Evolutionary conservation across 2,113 vertebrate species (phyloP).

Genomic region (Excalfactoria chinensis): DNA sequence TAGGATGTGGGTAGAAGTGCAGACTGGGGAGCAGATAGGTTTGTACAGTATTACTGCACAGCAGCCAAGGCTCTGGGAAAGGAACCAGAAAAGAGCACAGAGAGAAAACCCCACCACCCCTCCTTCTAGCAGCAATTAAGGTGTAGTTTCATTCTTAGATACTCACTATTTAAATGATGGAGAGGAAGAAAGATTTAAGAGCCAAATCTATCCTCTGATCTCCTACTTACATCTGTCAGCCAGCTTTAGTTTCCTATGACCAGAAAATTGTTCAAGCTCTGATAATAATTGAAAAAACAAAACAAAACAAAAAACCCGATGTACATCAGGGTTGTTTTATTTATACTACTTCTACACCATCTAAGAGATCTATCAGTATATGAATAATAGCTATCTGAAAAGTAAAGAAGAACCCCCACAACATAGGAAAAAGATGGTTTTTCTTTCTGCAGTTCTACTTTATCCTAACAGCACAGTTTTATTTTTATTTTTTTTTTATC

Average conservation of each 20-base stretch:
- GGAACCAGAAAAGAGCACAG: not conserved
- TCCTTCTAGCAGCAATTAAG: not conserved
- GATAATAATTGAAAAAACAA: not conserved
- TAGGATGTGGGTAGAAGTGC: not conserved
- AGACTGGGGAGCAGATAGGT: not conserved
- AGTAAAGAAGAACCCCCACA: not conserved
- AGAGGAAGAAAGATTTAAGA: not conserved
- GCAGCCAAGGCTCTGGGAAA: not conserved
- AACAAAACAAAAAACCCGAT: not conserved
- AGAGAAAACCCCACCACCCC: not conserved
- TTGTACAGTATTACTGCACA: not conserved
- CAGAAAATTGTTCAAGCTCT: not conserved
- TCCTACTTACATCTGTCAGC: not conserved
- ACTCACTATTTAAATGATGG: not conserved
- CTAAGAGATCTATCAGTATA: not conserved
- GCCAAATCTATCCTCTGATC: not conserved
- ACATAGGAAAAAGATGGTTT: not conserved
- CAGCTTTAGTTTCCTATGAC: not conserved
- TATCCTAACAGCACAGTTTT: not conserved
- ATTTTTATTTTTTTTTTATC: not conserved
- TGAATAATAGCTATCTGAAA: not conserved
- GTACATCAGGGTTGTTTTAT: not conserved
- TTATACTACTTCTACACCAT: not conserved
- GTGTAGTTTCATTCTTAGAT: rapidly evolving
- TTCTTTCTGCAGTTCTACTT: not conserved